These are phyloP conservation scores for Pocillopora meandrina DNA, from an alignment of 92 coral and sea anemone genomes.

Conservation along the genomic window DNA sequence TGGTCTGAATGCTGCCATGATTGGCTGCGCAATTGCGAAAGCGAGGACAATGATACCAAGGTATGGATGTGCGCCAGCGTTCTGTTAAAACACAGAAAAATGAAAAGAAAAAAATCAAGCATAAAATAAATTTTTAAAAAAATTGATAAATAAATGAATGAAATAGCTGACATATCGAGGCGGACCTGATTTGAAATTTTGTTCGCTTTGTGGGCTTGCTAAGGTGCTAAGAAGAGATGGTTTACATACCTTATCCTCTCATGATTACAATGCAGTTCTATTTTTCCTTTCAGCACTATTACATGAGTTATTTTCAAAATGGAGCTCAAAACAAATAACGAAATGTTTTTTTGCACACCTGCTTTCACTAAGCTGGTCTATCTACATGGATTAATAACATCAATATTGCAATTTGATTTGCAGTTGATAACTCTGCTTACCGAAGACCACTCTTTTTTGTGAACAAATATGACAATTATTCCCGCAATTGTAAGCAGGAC, in stretches of 20 bases:
- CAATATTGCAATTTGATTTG: background rate
- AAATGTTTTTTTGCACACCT: no score
- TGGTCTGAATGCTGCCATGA: constrained; percentile 51
- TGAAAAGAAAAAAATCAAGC: no score
- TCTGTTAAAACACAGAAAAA: constrained; percentile 1
- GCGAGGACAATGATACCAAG: constrained; percentile 33
- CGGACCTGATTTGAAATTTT: no score
- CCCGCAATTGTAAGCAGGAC: constrained; percentile 24
- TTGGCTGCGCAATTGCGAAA: constrained; percentile 39
- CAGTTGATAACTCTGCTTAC: constrained; percentile 3
- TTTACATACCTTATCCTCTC: no score
- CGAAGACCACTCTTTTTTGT: background rate
- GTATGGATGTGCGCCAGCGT: constrained; percentile 18
- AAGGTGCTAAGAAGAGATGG: no score
- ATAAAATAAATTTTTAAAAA: background rate
- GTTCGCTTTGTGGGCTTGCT: no score
- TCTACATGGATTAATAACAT: no score
- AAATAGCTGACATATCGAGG: background rate
- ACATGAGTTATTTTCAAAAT: no score
- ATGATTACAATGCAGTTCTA: no score
- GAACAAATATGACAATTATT: constrained; percentile 33
- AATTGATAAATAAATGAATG: background rate
- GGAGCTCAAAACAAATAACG: no score
- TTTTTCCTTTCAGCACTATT: no score
- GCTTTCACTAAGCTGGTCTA: no score